phyloP scores from a whole-genome alignment of 2,888 invertebrate genomes.

The Mythimna loreyi region DNA sequence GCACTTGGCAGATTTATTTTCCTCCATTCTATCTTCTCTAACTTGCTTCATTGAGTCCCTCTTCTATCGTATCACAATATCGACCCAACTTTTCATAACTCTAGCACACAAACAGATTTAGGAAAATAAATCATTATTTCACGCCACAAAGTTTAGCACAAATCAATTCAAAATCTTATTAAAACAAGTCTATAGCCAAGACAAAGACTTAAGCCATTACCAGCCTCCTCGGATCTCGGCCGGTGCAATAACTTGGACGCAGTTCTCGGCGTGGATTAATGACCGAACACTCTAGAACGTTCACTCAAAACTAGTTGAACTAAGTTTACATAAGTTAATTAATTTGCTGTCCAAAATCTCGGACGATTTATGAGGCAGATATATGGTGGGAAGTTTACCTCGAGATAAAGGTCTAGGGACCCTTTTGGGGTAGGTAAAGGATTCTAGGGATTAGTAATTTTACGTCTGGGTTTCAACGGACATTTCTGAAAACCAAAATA shows the following conservation, averaged over 20 bases:
- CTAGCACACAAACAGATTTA: background rate
- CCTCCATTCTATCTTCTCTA: too few species aligned
- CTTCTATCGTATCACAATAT: too few species aligned
- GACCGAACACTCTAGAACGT: slow-evolving; percentile 48
- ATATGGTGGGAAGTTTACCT: slow-evolving; percentile 18
- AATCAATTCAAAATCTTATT: background rate
- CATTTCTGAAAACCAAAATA: too few species aligned
- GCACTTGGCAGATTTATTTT: too few species aligned
- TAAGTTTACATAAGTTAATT: slow-evolving; percentile 58
- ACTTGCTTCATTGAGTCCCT: too few species aligned
- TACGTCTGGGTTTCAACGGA: background rate
- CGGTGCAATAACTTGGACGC: slow-evolving; percentile 40
- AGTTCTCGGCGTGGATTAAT: slow-evolving; percentile 54
- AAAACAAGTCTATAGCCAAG: slow-evolving; percentile 1
- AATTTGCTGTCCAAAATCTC: slow-evolving; percentile 56
- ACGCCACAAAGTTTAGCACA: background rate
- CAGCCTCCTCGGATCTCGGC: slow-evolving; percentile 17
- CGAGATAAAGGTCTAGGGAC: slow-evolving; percentile 13
- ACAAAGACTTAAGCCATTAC: slow-evolving; percentile 12
- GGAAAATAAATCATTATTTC: background rate
- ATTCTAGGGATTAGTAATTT: background rate
- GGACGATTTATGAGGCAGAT: slow-evolving; percentile 50
- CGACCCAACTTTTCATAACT: too few species aligned
- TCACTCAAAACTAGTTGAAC: slow-evolving; percentile 50
- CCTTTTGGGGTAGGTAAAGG: slow-evolving; percentile 11